Base-by-base conservation (phyloP, 2,888 invertebrate species). In the Troides aeacus region DNA sequence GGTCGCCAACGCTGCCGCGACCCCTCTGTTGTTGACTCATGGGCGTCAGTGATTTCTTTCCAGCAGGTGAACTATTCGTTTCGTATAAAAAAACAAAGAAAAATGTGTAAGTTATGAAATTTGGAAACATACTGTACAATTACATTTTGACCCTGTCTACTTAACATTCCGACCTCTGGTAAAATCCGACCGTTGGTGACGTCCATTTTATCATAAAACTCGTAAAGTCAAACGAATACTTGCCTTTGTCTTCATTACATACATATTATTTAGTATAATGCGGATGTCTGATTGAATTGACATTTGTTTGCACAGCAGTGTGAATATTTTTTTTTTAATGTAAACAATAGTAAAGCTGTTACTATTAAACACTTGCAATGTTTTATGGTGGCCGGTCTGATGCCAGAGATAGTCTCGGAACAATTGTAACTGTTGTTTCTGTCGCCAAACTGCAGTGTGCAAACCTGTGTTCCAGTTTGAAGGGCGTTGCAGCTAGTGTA, bases 151-250 rank as follows among this genome's bases (percentile, higher is more conserved):
- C 69, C 62, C 21, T 46, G 61, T 46, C 42, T 62, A 23, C 57
- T 66, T 69, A 61, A 50, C 42, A 58, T 62, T 46, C 62, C 57
- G 65, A 69, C 69, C 69, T 66, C 21, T 46, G 15, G 12, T 46
- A 46, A 46, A 15, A 12, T 42, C 42, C 42, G 61, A 17, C 30
- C 46, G 42, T 68, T 39, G 61, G 53, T 61, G 64, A 64, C 30
- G 53, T 53, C 53, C n/a, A 23, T 56, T 23, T 60, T 64, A 60
- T 64, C 53, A 68, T 62, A 61, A 67, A 60, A 66, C 12, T 10
- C 23, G 12, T 23, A 57, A 57, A 24, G 57, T 24, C 57, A 58
- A 58, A 58, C 23, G 23, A 58, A 58, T n/a, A 23, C 42, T 24
- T 58, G 58, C 18, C 56, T 65, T 65, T 59, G 65, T 65, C 42